Conservation (phyloP, 2,888 invertebrate genomes). For the Acanthococcus lagerstroemiae region DNA sequence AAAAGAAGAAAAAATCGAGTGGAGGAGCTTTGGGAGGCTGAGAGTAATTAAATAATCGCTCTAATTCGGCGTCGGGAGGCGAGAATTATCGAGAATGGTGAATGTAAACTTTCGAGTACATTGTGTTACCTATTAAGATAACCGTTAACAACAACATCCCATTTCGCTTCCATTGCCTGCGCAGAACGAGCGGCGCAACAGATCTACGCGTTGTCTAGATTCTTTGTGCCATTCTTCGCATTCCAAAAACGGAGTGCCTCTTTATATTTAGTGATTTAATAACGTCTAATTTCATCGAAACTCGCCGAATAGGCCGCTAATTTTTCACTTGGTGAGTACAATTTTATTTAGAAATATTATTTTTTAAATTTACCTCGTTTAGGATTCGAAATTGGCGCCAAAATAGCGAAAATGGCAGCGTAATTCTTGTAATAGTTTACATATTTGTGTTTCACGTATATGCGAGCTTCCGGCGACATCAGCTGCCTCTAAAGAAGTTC, state of each 20-base stretch:
- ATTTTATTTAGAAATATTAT: conserved; percentile 8
- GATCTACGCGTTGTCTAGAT: conserved; percentile 69
- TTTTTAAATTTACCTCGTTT: conserved; percentile 6
- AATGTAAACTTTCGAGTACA: conserved; percentile 7
- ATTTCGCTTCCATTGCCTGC: conserved; percentile 28
- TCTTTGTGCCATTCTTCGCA: conserved; percentile 96
- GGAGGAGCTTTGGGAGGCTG: background rate
- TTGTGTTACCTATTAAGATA: conserved; percentile 28
- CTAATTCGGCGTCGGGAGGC: background rate
- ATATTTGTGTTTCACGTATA: conserved; percentile 30
- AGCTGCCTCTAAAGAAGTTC: conserved; percentile 30
- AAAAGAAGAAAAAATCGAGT: background rate
- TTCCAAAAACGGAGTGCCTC: conserved; percentile 57
- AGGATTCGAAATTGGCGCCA: conserved; percentile 22
- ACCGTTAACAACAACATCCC: conserved; percentile 29
- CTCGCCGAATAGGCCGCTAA: conserved; percentile 27
- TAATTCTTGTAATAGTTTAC: conserved; percentile 30
- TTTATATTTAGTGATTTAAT: conserved; percentile 30
- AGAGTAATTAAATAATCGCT: background rate
- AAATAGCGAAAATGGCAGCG: conserved; percentile 9
- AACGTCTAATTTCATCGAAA: conserved; percentile 30
- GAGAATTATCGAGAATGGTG: background rate
- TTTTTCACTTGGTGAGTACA: conserved; percentile 27
- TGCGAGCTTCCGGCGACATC: conserved; percentile 31
- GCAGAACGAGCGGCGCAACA: conserved; percentile 22